phyloP scores from a whole-genome alignment of 2,797 vertebrate species.

The Miichthys miiuy region DNA sequence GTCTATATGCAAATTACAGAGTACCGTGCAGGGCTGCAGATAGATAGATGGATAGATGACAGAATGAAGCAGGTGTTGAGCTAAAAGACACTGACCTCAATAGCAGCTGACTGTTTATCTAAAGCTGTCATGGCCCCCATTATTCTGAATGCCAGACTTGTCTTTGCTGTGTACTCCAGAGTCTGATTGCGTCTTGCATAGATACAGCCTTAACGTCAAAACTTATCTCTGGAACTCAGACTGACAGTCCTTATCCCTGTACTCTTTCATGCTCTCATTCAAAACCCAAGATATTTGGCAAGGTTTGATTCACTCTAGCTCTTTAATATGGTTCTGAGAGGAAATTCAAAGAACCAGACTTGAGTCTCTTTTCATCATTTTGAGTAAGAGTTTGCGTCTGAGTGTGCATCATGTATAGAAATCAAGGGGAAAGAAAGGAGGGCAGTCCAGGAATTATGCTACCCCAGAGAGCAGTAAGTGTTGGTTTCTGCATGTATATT shows the following conservation, averaged over 20 bases:
- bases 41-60: constrained; percentile 56
- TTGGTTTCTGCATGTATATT: constrained; percentile 23
- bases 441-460: constrained; percentile 23
- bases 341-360: constrained; percentile 63
- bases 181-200: constrained; percentile 57
- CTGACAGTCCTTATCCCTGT: constrained; percentile 70
- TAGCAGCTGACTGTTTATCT: constrained; percentile 68
- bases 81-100: constrained; percentile 57
- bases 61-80: constrained; percentile 54
- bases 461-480: constrained; percentile 13
- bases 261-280: constrained; percentile 73
- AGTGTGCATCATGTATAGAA: constrained; percentile 32
- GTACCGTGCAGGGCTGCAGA: constrained; percentile 43
- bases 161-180: constrained; percentile 46
- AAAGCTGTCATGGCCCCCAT: constrained; percentile 50
- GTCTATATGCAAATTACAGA: constrained; percentile 73
- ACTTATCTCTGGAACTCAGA: constrained; percentile 74
- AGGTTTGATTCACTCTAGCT: constrained; percentile 63
- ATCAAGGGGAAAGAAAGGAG: constrained; percentile 17
- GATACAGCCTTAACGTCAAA: constrained; percentile 71
- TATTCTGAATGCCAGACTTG: constrained; percentile 65
- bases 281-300: constrained; percentile 71
- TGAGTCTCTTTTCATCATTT: constrained; percentile 43
- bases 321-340: constrained; percentile 71
- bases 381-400: constrained; percentile 42